Conservation (phyloP, 2,113 vertebrate genomes). For the Macheiramphus alcinus region DNA sequence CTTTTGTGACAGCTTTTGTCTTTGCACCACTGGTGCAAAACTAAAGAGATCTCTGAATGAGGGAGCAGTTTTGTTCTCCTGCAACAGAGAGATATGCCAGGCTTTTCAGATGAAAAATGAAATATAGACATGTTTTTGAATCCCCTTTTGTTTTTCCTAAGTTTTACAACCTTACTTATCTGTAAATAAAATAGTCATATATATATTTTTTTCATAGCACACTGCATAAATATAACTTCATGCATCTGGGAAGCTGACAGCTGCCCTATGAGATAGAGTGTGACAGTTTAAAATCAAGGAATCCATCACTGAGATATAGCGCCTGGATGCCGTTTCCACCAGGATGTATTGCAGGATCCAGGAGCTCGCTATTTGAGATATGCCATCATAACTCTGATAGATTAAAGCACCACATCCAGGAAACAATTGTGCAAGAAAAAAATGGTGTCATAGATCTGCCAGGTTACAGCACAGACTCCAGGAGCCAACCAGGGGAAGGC, state of each 20-base stretch:
- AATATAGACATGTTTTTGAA: constrained; percentile 52
- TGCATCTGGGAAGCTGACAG: constrained; percentile 75
- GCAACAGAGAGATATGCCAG: constrained; percentile 37
- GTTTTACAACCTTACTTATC: constrained; percentile 70
- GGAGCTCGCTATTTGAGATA: constrained; percentile 77
- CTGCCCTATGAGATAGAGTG: constrained; percentile 72
- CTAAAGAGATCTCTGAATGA: constrained; percentile 31
- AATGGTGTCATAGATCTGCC: constrained; percentile 71
- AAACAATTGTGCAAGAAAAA: constrained; percentile 70
- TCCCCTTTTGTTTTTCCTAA: constrained; percentile 57
- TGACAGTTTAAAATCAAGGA: constrained; percentile 74
- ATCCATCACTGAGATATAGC: constrained; percentile 76
- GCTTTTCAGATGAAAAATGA: constrained; percentile 55
- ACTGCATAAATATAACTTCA: constrained; percentile 75
- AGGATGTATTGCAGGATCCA: constrained; percentile 67
- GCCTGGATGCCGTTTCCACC: constrained; percentile 29
- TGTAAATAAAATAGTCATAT: constrained; percentile 67
- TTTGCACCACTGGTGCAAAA: constrained; percentile 22
- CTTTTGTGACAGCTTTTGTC: constrained; percentile 52
- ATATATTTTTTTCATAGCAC: constrained; percentile 16
- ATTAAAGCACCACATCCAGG: constrained; percentile 75
- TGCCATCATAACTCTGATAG: constrained; percentile 76
- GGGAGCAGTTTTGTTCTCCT: constrained; percentile 25
- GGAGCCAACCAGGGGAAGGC: constrained; percentile 59
- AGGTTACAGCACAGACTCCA: constrained; percentile 62